Base-by-base conservation (phyloP, 1,140 invertebrate genomes). In the Camponotus pennsylvanicus region DNA sequence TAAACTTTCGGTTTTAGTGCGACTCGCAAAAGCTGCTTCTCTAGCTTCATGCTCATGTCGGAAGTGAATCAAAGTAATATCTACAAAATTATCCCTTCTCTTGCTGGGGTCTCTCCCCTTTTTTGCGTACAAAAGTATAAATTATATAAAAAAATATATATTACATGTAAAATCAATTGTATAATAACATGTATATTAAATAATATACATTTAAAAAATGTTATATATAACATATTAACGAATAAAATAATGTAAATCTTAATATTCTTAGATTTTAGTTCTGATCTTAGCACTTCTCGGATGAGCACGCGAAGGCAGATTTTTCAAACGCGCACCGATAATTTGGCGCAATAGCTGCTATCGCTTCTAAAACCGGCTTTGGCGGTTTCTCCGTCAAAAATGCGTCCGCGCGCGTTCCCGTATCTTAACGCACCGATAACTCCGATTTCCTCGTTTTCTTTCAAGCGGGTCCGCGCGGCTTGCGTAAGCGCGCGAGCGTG, bases 371-470 rank as follows among this genome's bases (percentile, higher is more conserved):
- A 45, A 45, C 55, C 55, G 55, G 52, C 79, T 42, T 32, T 37
- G 69, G n/a, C 42, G 40, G 69, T 73, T 73, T 73, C 67, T 63
- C 79, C 40, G 57, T 13, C 42, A 49, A 83, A 79, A 83, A 82
- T 83, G 69, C 69, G 69, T 40, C 40, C 69, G 69, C 69, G 69
- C 55, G 27, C 69, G 69, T 83, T 83, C 79, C 79, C 49, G 69
- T 83, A 83, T 83, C 79, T 83, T 75, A 85, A 85, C 45, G 73
- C 73, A 85, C 82, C 75, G 73, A 85, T 66, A 66, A 78, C 42
- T 85, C 55, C 75, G 45, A 55, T 85, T 85, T 85, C 59, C 75
- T 85, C 75, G 59, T 85, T 85, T 66, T 78, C 73, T 66, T 55
- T 45, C 82, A 37, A 42, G n/a, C 59, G 55, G 37, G 4, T 15